Percentiles rank a stretch among this genome's conserved stretches.
These are phyloP conservation scores for Papilio xuthus DNA, from an alignment of 1,140 invertebrate genomes.

Conservation along the genomic window DNA sequence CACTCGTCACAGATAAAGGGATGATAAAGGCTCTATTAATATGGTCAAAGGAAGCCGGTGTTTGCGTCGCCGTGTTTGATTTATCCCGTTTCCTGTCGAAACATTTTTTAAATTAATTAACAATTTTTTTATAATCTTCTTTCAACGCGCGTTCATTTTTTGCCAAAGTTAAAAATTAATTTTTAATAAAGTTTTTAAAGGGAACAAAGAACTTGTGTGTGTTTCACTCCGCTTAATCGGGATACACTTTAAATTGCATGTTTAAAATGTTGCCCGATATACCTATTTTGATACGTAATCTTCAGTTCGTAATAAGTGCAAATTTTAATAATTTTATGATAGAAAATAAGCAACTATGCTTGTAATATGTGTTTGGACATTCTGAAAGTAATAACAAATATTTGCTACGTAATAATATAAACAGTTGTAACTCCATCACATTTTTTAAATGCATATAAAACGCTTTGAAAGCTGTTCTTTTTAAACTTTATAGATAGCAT, in stretches of 20 bases:
- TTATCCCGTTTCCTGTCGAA: slow-evolving; percentile 47
- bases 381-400: neutral
- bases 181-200: slow-evolving; percentile 14
- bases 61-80: slow-evolving; percentile 58
- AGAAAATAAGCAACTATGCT: neutral
- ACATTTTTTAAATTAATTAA: slow-evolving; percentile 42
- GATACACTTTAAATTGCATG: neutral
- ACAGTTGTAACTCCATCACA: neutral
- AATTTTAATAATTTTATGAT: neutral
- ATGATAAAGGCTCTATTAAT: slow-evolving; percentile 59
- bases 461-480: slow-evolving; percentile 14
- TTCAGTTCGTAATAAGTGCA: neutral
- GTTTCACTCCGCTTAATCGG: neutral
- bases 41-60: slow-evolving; percentile 70
- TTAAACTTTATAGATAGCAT: slow-evolving; percentile 18
- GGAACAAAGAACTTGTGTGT: neutral
- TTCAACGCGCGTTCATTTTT: neutral
- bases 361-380: neutral
- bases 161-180: slow-evolving; percentile 10
- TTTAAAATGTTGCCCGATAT: neutral
- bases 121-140: slow-evolving; percentile 16
- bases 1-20: slow-evolving; percentile 56
- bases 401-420: neutral
- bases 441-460: neutral
- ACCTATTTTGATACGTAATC: neutral